Base-by-base conservation (phyloP, 1,140 invertebrate genomes). In the Trachymyrmex septentrionalis region DNA sequence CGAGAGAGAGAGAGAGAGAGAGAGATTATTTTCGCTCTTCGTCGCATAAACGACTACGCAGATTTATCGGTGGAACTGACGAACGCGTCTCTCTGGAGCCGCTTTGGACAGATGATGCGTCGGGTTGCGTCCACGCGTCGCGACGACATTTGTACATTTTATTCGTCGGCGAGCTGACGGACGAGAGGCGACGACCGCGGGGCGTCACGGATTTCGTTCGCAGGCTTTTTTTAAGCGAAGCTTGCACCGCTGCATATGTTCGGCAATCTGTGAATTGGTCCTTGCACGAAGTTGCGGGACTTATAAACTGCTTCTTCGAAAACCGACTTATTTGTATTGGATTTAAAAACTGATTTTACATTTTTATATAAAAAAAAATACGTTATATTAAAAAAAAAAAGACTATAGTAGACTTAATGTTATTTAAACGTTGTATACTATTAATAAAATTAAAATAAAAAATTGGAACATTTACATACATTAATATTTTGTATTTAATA, bases 31-130 rank as follows among this genome's bases (percentile, higher is more conserved):
- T 82, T 71, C 10, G 48, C 19, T 34, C 19, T 44, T 59, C 53
- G 53, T 19, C 30, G 19, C 12, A n/a, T 5, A 44, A 82, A 59
- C n/a, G 16, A 44, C n/a, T 12, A 21, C 5, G 44, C 14, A 71
- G n/a, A 72, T 82, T 72, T 82, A 82, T 30, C 50, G 34, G 66
- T 44, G 38, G 34, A 57, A 71, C 66, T 82, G 53, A 72, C 34
- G 53, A 59, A 81, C 12, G 76, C n/a, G 48, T 55, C 53, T 21
- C 12, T 71, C 53, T 59, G 10, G 5, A 72, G 34, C 66, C n/a
- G 30, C 30, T 55, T 80, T 55, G 48, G n/a, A 80, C 48, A 34
- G 48, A 72, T 72, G 64, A 81, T 69, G 50, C 50, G 14, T 81
- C 34, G 30, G 16, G 64, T 38, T 14, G 63, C 63, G 21, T 69